Evolutionary conservation across 2,797 vertebrate species (phyloP).

Genomic region (Champsocephalus esox): DNA sequence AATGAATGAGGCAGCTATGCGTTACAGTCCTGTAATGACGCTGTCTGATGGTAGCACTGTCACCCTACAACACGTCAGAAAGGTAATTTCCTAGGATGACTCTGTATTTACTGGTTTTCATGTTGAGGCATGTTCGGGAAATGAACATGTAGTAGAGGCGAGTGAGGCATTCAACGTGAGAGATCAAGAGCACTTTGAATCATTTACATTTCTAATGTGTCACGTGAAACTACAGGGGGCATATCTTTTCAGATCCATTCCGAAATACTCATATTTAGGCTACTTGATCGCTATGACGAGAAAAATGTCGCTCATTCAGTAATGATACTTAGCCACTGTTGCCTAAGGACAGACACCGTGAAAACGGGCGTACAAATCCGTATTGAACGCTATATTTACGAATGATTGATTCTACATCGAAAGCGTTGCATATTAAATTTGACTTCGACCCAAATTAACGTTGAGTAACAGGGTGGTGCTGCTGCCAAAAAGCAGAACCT

Average conservation of each 20-base stretch:
- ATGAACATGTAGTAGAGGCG: constrained; percentile 45
- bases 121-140: constrained; percentile 51
- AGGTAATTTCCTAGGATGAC: constrained; percentile 59
- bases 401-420: constrained; percentile 49
- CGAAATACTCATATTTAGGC: constrained; percentile 11
- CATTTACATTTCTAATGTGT: constrained; percentile 46
- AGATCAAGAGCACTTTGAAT: constrained; percentile 43
- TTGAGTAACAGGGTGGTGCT: constrained; percentile 39
- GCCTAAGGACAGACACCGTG: constrained; percentile 57
- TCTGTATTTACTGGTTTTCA: constrained; percentile 51
- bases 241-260: constrained; percentile 18
- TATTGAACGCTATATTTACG: constrained; percentile 33
- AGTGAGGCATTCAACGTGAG: constrained; percentile 41
- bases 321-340: constrained; percentile 52
- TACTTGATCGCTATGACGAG: constrained; percentile 1
- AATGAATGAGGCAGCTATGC: constrained; percentile 45
- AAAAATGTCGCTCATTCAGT: constrained; percentile 63
- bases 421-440: constrained; percentile 34
- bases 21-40: constrained; percentile 44
- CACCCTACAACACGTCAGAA: constrained; percentile 47
- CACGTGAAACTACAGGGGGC: constrained; percentile 11
- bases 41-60: constrained; percentile 47
- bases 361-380: constrained; percentile 72
- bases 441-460: constrained; percentile 35
- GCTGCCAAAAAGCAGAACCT: constrained; percentile 23